Evolutionary conservation across 1,140 invertebrate genomes (phyloP), one percentile per base, ranked within the genome.

Genomic region (Drosophila fuyamai): DNA sequence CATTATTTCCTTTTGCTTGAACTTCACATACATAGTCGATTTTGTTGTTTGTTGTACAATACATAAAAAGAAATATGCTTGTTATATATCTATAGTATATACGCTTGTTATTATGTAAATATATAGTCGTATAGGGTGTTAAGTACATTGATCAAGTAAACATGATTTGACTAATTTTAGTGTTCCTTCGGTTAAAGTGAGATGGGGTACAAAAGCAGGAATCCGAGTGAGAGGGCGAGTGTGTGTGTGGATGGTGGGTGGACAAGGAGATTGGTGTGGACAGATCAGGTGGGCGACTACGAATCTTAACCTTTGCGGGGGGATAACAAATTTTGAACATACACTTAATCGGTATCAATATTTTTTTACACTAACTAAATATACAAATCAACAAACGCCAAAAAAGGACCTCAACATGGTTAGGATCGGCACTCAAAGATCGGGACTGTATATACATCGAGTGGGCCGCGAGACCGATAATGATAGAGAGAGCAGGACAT

Each of bases 21-120:
- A 71, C 61, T 70, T 68, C 41, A 57, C 60, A 54, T 75, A 65
- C 70, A 76, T 60, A 57, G 51, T 61, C 53, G 51, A 44, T 67
- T 53, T 74, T 67, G 35, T 67, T 73, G 32, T 54, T 75, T 71
- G 81, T 75, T 75, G 46, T 76, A 84, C 77, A 85, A 83, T 77
- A 72, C 63, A 82, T 79, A 68, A 50, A 66, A 63, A 63, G 62
- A 75, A 82, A 80, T 67, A 67, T 78, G 57, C 57, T 38, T 61
- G 43, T 63, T 58, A 61, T 51, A 44, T 40, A 58, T 68, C 29
- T 35, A 50, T 41, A 70, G 38, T 59, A 60, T 67, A 76, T 68
- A 53, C 54, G 55, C 38, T 40, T 12, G 38, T 61, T 54, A 47
- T 40, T 72, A 59, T 59, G 47, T 58, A 48, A 43, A 59, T 48